Percentiles rank a stretch among this genome's conserved stretches.
Evolutionary conservation across 2,797 vertebrate species (phyloP).

Genomic region (Champsocephalus gunnari): DNA sequence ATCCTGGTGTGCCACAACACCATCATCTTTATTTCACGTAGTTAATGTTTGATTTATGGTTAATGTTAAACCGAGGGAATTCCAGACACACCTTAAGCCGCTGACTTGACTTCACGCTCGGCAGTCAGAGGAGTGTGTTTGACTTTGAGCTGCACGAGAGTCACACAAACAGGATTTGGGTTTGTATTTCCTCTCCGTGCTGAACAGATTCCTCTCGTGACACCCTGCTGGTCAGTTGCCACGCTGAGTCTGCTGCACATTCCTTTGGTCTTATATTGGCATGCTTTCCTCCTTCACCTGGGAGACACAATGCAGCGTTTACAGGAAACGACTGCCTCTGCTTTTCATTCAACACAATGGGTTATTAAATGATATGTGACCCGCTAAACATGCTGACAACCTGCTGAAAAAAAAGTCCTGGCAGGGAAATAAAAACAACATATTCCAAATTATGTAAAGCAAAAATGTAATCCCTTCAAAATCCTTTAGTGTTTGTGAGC

Average conservation of each 20-base stretch:
- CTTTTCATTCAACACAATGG: background rate
- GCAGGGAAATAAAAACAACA: background rate
- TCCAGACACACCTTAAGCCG: conserved; percentile 67
- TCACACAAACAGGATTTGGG: conserved; percentile 31
- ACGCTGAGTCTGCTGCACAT: conserved; percentile 9
- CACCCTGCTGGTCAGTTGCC: conserved; percentile 24
- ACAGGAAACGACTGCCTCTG: background rate
- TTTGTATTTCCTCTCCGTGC: conserved; percentile 38
- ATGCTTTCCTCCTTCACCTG: conserved; percentile 29
- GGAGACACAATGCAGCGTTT: conserved; percentile 21
- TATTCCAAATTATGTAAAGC: background rate
- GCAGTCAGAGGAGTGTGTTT: conserved; percentile 24
- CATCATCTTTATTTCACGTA: conserved; percentile 58
- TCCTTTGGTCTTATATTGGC: conserved; percentile 30
- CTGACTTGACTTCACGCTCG: conserved; percentile 4
- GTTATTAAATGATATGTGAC: background rate
- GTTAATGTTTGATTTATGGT: conserved; percentile 82
- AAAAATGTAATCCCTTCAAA: too few species aligned
- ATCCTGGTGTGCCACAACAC: conserved; percentile 65
- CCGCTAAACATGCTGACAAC: background rate
- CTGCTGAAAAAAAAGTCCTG: conserved; percentile 1
- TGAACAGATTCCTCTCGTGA: conserved; percentile 32
- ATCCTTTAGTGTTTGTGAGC: too few species aligned
- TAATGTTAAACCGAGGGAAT: conserved; percentile 75
- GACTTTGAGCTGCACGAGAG: conserved; percentile 20